Evolutionary conservation across 2,113 vertebrate genomes (phyloP).

Genomic region (Mesocricetus auratus): DNA sequence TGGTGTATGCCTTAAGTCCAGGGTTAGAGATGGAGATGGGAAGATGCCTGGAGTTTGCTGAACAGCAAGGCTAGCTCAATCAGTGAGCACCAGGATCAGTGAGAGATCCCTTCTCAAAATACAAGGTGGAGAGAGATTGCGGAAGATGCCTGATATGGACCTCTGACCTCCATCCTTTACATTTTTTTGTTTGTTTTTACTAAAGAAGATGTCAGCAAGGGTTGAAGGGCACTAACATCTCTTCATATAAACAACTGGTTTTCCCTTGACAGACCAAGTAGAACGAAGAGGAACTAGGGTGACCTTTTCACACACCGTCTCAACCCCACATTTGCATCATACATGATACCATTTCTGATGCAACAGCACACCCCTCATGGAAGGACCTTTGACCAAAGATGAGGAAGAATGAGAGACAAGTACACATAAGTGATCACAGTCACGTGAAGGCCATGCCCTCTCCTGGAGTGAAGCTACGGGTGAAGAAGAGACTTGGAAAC

Average conservation of each 20-base stretch:
- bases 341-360: not conserved
- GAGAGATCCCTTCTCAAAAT: not conserved
- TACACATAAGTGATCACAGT: rapidly evolving
- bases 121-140: not conserved
- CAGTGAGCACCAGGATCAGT: not conserved
- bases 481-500: not conserved
- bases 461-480: not conserved
- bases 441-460: rapidly evolving
- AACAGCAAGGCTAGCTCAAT: not conserved
- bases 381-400: rapidly evolving
- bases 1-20: not conserved
- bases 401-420: not conserved
- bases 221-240: not conserved
- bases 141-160: not conserved
- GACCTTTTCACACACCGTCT: not conserved
- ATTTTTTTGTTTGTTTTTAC: not conserved
- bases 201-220: not conserved
- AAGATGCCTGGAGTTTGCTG: not conserved
- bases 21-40: not conserved
- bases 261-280: not conserved
- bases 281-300: not conserved
- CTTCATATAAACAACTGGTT: not conserved
- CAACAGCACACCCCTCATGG: rapidly evolving
- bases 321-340: not conserved
- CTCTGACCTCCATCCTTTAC: not conserved